A percentile compares a stretch with the other conserved stretches of the same genome.
Evolutionary conservation across 2,888 invertebrate species (phyloP).

Genomic region (Philereme transversata): DNA sequence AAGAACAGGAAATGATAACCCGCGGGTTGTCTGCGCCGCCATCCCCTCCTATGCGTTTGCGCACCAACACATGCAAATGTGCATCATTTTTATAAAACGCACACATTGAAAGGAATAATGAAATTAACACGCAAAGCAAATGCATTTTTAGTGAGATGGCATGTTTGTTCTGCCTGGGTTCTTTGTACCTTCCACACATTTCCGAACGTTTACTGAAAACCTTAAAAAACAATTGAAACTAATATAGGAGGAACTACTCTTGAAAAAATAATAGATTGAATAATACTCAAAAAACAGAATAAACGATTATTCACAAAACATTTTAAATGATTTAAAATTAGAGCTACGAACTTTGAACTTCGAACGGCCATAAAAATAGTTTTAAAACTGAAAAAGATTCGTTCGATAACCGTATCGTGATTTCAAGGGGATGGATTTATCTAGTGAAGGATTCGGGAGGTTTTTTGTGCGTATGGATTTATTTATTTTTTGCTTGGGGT

Average conservation of each 20-base stretch:
- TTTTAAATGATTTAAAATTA: not conserved
- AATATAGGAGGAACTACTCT: no score
- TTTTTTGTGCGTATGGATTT: conserved; percentile 79
- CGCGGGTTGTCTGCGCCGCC: conserved; percentile 70
- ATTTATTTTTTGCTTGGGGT: conserved; percentile 82
- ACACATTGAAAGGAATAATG: conserved; percentile 44
- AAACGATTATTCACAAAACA: no score
- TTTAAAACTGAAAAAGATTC: conserved; percentile 43
- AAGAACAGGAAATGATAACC: conserved; percentile 83
- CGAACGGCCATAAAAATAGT: conserved; percentile 45
- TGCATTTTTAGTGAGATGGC: conserved; percentile 28
- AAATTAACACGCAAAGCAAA: conserved; percentile 40
- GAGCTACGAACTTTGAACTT: conserved; percentile 26
- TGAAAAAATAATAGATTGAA: no score
- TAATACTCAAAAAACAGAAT: no score
- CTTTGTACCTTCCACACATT: no score
- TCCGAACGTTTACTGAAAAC: not conserved
- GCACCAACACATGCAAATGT: conserved; percentile 43
- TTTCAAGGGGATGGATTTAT: conserved; percentile 75
- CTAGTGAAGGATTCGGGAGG: conserved; percentile 70
- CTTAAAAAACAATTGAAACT: no score
- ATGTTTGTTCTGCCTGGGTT: not conserved
- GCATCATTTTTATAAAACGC: conserved; percentile 27
- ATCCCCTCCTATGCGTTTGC: conserved; percentile 50
- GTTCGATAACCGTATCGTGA: conserved; percentile 68